phyloP scores from a whole-genome alignment of 2,888 invertebrate genomes.

The Tupiocoris notatus region DNA sequence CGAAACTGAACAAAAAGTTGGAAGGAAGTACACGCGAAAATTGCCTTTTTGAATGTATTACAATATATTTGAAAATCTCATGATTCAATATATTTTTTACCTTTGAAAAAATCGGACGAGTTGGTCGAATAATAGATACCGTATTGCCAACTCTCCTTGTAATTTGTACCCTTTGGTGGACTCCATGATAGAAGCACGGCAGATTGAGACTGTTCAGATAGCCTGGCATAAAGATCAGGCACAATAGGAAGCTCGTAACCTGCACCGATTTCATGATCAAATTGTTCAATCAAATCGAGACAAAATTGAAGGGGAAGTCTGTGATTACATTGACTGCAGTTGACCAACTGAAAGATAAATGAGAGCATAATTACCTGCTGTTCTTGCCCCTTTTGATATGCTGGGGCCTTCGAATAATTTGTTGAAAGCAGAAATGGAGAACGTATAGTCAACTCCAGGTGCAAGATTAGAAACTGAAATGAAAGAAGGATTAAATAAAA shows the following conservation, averaged over 20 bases:
- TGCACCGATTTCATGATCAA: no score
- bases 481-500: no score
- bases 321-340: no score
- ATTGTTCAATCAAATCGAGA: no score
- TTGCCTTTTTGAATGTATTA: no score
- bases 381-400: conserved; percentile 44
- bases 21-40: no score
- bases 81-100: no score
- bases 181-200: conserved; percentile 68
- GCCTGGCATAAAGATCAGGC: conserved; percentile 56
- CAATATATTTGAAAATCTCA: no score
- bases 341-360: no score
- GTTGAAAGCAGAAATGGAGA: conserved; percentile 65
- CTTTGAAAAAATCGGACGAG: conserved; percentile 58
- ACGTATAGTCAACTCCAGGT: conserved; percentile 58
- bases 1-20: no score
- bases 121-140: conserved; percentile 69
- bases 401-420: conserved; percentile 54
- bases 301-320: background rate
- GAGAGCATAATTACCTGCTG: conserved; percentile 48
- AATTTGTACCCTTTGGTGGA: conserved; percentile 54
- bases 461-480: conserved; percentile 60
- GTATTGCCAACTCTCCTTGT: conserved; percentile 61
- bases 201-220: conserved; percentile 59
- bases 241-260: conserved; percentile 60